Evolutionary conservation across 64 coral and sea anemone genomes (phyloP).

Genomic region (Orbicella faveolata): DNA sequence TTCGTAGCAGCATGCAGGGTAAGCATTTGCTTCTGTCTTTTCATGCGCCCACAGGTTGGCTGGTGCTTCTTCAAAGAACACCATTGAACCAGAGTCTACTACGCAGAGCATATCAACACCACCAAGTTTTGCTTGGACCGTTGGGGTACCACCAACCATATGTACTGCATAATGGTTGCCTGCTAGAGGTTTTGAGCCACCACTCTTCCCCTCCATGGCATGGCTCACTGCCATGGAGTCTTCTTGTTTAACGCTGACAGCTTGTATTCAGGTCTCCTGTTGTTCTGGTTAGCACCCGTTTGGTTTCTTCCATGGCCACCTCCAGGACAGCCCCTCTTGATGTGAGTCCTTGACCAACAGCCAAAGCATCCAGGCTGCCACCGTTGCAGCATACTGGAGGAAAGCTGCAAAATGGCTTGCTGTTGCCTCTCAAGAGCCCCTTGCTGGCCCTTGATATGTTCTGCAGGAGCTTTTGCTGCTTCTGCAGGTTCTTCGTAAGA

Average conservation of each 20-base stretch:
- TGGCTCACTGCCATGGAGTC: conserved; percentile 36
- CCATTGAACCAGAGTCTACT: conserved; percentile 58
- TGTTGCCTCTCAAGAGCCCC: neutral
- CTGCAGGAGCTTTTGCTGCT: neutral
- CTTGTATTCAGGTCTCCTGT: neutral
- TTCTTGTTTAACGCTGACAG: neutral
- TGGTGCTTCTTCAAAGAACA: conserved; percentile 49
- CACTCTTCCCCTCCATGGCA: neutral
- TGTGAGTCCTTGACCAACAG: neutral
- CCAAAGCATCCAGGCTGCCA: neutral
- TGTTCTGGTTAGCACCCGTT: neutral
- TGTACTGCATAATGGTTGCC: neutral
- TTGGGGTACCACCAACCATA: conserved; percentile 40
- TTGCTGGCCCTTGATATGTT: neutral
- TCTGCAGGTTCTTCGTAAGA: too few species aligned
- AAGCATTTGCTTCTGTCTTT: neutral
- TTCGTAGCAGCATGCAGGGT: conserved; percentile 17
- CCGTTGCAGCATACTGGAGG: too few species aligned
- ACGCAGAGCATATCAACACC: conserved; percentile 4
- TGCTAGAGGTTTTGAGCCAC: conserved; percentile 37
- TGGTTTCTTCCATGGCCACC: neutral
- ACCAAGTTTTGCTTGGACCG: conserved; percentile 38
- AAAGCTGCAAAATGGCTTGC: neutral
- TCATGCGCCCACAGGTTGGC: conserved; percentile 20
- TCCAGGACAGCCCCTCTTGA: neutral